Evolutionary conservation across 2,797 vertebrate species (phyloP).

Genomic region (Holocentrus rufus): DNA sequence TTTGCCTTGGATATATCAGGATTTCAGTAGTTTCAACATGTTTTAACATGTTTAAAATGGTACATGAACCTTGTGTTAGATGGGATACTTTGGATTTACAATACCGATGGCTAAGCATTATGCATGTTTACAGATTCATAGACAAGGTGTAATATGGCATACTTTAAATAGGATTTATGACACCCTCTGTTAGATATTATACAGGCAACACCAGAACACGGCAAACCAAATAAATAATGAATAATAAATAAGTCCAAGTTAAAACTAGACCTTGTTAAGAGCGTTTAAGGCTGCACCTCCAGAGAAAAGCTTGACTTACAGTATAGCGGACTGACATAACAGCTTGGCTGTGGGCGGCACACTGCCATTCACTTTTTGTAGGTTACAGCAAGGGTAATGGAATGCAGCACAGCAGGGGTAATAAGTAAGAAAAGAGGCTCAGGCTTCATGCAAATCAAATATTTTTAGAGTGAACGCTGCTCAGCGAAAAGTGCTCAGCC

Average conservation of each 20-base stretch:
- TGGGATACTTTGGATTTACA: too few relatives aligned
- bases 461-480: background rate
- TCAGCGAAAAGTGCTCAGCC: conserved; percentile 5
- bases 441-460: conserved; percentile 43
- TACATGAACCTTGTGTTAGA: too few relatives aligned
- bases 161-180: too few relatives aligned
- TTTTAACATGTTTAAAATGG: too few relatives aligned
- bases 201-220: too few relatives aligned
- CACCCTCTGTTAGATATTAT: too few relatives aligned
- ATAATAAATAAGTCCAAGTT: background rate
- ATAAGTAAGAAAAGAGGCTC: conserved; percentile 33
- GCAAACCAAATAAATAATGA: too few relatives aligned
- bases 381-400: conserved; percentile 48
- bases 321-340: conserved; percentile 7
- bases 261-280: conserved; percentile 31
- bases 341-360: conserved; percentile 32
- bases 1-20: background rate
- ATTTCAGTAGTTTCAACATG: too few relatives aligned
- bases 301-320: conserved; percentile 20
- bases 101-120: too few relatives aligned
- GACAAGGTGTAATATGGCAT: background rate
- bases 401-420: conserved; percentile 41
- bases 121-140: too few relatives aligned
- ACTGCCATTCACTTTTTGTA: conserved; percentile 23
- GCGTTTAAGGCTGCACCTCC: conserved; percentile 19